Conservation (phyloP, 2,888 invertebrate genomes). For the Incurvaria masculella region DNA sequence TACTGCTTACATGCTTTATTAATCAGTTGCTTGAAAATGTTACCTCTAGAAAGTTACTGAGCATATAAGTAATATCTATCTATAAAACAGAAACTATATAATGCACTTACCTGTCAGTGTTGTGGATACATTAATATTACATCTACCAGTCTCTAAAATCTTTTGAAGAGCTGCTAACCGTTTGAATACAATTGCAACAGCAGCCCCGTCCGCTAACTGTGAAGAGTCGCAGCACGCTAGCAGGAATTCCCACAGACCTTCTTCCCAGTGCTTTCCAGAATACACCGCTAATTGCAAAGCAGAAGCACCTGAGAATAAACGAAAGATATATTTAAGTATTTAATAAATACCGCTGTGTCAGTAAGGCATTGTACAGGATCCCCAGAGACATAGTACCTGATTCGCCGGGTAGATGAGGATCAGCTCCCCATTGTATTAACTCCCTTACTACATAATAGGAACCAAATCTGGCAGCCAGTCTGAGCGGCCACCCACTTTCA, state of each 20-base stretch:
- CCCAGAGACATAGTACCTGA: conserved; percentile 27
- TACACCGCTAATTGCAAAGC: conserved; percentile 45
- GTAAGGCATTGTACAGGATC: neutral
- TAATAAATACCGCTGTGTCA: neutral
- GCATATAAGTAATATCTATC: no score
- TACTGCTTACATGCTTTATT: no score
- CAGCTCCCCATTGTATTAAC: conserved; percentile 38
- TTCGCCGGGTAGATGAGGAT: conserved; percentile 40
- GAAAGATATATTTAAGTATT: neutral
- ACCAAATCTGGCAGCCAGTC: conserved; percentile 41
- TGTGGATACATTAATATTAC: conserved; percentile 43
- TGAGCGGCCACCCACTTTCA: conserved; percentile 44
- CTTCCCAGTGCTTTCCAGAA: conserved; percentile 36
- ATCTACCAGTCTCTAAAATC: conserved; percentile 41
- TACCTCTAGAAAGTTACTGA: no score
- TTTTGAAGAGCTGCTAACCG: conserved; percentile 34
- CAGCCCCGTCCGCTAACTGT: conserved; percentile 47
- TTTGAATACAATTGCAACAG: conserved; percentile 43
- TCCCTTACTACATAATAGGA: conserved; percentile 30
- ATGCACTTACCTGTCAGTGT: conserved; percentile 38
- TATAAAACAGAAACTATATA: no score
- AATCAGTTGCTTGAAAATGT: no score
- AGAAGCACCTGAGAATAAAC: conserved; percentile 33
- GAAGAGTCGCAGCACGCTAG: conserved; percentile 45
- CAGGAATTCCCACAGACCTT: conserved; percentile 35